A percentile compares a stretch with the other conserved stretches of the same genome.
phyloP scores from a whole-genome alignment of 2,797 vertebrate species.

The Choloepus didactylus region DNA sequence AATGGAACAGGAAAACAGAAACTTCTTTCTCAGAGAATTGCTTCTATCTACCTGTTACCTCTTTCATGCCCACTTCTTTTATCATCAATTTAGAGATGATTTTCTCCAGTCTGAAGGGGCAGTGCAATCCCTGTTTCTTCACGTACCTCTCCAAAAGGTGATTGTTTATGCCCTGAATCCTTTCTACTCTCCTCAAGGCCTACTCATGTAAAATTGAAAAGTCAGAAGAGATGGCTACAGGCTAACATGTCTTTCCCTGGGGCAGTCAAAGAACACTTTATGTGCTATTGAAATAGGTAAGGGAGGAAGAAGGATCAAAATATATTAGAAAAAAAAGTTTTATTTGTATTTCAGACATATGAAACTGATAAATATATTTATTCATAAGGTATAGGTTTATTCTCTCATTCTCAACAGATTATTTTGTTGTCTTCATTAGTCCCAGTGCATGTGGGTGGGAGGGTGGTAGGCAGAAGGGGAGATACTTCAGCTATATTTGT shows the following conservation, averaged over 20 bases:
- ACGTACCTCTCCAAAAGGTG: background rate
- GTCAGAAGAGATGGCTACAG: slow-evolving; percentile 23
- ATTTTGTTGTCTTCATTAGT: background rate
- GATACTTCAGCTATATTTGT: background rate
- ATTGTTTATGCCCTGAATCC: background rate
- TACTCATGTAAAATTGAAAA: slow-evolving; percentile 37
- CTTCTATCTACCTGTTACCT: background rate
- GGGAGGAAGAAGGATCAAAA: background rate
- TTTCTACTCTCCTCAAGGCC: background rate
- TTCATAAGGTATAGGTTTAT: background rate
- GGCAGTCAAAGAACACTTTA: background rate
- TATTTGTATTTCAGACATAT: slow-evolving; percentile 16
- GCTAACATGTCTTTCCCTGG: background rate
- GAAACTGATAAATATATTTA: background rate
- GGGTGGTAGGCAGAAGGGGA: too few species aligned
- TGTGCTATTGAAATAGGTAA: background rate
- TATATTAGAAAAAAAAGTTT: background rate
- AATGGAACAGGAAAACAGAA: background rate
- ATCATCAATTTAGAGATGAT: background rate
- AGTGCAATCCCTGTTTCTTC: background rate
- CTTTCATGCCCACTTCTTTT: background rate
- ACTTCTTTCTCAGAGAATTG: background rate
- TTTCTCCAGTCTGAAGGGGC: background rate
- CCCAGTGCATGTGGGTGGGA: background rate
- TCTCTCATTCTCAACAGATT: background rate